Conservation (phyloP, 2,797 vertebrate species). For the Sorex maritimensis region DNA sequence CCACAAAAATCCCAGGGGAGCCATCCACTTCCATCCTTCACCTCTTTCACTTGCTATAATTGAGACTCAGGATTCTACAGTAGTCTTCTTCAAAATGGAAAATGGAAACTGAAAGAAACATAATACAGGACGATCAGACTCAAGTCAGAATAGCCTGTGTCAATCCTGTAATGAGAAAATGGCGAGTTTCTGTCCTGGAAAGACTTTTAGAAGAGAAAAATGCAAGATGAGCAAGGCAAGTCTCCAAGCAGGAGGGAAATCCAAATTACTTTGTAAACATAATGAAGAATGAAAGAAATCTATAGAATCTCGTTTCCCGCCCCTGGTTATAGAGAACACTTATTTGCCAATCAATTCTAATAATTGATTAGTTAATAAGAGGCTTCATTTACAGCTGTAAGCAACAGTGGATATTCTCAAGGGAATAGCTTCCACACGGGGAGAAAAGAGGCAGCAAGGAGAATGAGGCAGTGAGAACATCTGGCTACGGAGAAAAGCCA, state of each 20-base stretch:
- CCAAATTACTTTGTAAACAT: conserved; percentile 75
- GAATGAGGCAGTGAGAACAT: neutral
- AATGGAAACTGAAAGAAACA: neutral
- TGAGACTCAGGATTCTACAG: neutral
- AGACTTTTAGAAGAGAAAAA: neutral
- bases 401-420: neutral
- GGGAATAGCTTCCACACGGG: neutral
- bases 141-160: neutral
- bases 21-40: neutral
- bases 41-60: neutral
- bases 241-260: neutral
- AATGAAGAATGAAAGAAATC: conserved; percentile 79
- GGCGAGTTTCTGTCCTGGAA: neutral
- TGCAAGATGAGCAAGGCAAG: conserved; percentile 35
- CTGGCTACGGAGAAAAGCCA: neutral
- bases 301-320: conserved; percentile 71
- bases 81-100: neutral
- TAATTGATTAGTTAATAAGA: conserved; percentile 78
- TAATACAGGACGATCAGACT: too few relatives aligned
- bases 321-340: conserved; percentile 67
- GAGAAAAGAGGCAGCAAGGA: neutral
- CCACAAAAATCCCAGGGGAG: neutral
- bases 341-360: conserved; percentile 80
- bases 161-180: rapidly evolving
- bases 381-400: conserved; percentile 70